These are phyloP conservation scores for Caenorhabditis doughertyi DNA, from an alignment of 2,888 invertebrate genomes.

Conservation along the genomic window DNA sequence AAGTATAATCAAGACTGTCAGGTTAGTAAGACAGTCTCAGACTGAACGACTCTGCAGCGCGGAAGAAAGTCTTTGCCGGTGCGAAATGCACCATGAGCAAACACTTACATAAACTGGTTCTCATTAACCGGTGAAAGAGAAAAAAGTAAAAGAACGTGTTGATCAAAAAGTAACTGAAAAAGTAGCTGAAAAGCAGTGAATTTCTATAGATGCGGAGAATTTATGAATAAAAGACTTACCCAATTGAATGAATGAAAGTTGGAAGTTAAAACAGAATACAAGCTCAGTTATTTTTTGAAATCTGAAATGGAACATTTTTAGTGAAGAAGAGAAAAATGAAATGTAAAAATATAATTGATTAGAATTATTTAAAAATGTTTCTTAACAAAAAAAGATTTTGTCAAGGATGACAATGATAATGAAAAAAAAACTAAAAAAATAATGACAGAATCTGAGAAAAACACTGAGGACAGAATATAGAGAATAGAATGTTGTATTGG, in stretches of 20 bases:
- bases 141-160: conserved; percentile 31
- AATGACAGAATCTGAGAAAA: too few relatives aligned
- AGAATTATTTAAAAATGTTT: not conserved
- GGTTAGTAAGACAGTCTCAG: conserved; percentile 28
- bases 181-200: not conserved
- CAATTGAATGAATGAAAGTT: not conserved
- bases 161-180: conserved; percentile 29
- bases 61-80: conserved; percentile 51
- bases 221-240: conserved; percentile 23
- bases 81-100: conserved; percentile 59
- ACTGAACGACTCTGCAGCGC: conserved; percentile 36
- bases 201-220: conserved; percentile 23
- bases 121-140: conserved; percentile 13
- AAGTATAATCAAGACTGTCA: conserved; percentile 15
- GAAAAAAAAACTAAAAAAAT: too few relatives aligned
- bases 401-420: too few relatives aligned
- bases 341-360: not conserved
- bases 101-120: conserved; percentile 59
- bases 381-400: too few relatives aligned
- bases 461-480: too few relatives aligned
- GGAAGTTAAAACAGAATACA: too few relatives aligned
- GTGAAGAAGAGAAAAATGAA: not conserved
- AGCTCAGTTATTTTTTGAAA: too few relatives aligned
- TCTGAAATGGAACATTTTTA: too few relatives aligned
- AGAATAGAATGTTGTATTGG: too few relatives aligned